These are phyloP conservation scores for Chitala chitala DNA, from an alignment of 2,113 vertebrate species.

Conservation along the genomic window DNA sequence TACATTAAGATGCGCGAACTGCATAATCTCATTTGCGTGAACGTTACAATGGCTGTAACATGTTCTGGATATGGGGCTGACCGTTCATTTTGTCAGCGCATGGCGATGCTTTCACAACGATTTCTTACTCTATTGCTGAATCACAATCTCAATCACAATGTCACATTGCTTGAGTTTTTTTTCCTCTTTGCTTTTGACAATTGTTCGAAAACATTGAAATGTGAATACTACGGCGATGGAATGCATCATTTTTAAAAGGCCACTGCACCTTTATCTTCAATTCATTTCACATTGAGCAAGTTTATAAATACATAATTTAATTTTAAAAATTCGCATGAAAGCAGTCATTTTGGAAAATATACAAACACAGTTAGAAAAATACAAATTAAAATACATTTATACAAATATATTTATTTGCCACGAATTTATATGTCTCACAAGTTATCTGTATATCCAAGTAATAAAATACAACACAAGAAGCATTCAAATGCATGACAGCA, in stretches of 20 bases:
- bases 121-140: background rate
- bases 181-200: background rate
- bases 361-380: constrained; percentile 70
- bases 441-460: constrained; percentile 57
- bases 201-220: background rate
- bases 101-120: background rate
- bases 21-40: constrained; percentile 4
- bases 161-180: background rate
- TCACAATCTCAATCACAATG: constrained; percentile 2
- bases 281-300: constrained; percentile 54
- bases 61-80: no score
- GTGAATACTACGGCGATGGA: background rate
- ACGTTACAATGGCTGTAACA: background rate
- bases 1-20: background rate
- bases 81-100: background rate
- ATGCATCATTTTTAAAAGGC: background rate
- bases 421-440: constrained; percentile 67
- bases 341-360: constrained; percentile 59
- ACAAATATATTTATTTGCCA: constrained; percentile 78
- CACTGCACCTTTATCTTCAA: constrained; percentile 40
- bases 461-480: constrained; percentile 66
- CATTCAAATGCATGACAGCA: constrained; percentile 58
- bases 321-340: constrained; percentile 55
- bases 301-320: constrained; percentile 54
- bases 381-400: constrained; percentile 70